phyloP scores from a whole-genome alignment of 2,888 invertebrate species.

The Tigriopus californicus region DNA sequence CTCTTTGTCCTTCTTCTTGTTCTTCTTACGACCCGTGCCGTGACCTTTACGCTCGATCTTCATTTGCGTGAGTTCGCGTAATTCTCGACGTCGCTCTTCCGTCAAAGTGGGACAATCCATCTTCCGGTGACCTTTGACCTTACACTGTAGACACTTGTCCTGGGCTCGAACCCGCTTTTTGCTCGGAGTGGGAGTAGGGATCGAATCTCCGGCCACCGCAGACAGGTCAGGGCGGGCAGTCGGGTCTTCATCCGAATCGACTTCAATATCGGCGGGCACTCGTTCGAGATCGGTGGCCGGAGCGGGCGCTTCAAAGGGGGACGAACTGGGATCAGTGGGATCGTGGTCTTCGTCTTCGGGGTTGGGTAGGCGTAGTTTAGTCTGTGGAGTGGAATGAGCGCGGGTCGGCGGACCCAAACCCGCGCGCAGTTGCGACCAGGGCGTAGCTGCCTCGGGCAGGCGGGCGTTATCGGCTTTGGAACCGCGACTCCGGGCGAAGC shows the following conservation, averaged over 20 bases:
- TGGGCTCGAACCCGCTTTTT: not conserved
- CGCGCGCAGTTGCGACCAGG: constrained; percentile 44
- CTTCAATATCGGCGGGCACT: constrained; percentile 5
- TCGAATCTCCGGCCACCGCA: not conserved
- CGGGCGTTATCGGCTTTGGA: constrained; percentile 53
- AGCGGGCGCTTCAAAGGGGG: too few relatives aligned
- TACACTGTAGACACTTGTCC: constrained; percentile 5
- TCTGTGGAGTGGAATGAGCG: not conserved
- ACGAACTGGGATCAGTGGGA: not conserved
- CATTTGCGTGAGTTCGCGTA: constrained; percentile 24
- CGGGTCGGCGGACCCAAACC: not conserved
- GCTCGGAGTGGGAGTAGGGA: too few relatives aligned
- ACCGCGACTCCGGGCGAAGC: constrained; percentile 52
- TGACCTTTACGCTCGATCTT: constrained; percentile 12
- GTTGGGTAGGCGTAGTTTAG: not conserved
- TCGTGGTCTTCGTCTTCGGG: constrained; percentile 11
- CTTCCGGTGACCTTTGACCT: constrained; percentile 2
- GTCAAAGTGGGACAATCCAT: constrained; percentile 7
- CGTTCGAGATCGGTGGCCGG: not conserved
- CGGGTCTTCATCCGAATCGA: constrained; percentile 10
- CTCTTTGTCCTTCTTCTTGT: constrained; percentile 20
- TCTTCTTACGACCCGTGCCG: constrained; percentile 3
- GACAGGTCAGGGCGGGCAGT: too few relatives aligned
- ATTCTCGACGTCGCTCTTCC: constrained; percentile 33
- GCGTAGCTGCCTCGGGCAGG: constrained; percentile 45